Evolutionary conservation across 2,888 invertebrate genomes (phyloP), one percentile per base, ranked within the genome.

Genomic region (Aporophyla lueneburgensis): DNA sequence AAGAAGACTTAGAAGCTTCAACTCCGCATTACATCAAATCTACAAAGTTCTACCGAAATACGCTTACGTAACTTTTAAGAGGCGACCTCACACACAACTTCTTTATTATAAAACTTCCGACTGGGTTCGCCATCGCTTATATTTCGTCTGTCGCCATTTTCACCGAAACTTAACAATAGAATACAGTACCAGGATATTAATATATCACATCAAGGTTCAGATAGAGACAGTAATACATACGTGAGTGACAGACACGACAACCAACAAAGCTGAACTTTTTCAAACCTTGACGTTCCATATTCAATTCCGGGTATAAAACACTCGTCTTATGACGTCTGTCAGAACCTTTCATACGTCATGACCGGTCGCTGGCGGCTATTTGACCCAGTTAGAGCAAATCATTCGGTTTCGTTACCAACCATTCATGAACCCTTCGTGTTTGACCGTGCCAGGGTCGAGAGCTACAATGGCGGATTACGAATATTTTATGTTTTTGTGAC

Each of bases 341-440:
- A 21, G 33, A 33, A 19, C 54, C 51, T 6, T 33, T n/a, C 58
- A 54, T 43, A 24, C 40, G 43, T 76, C 79, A 75, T 65, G 67
- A 46, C 40, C 40, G 40, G 63, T 59, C 49, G 33, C 71, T 24
- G 56, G 67, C 21, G 27, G 7, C 54, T 71, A 69, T 78, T 71
- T 69, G 86, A 78, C 78, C 85, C 61, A 86, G 73, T 86, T 86
- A 51, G n/a, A 46, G 56, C 43, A 53, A 63, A 72, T 79, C 71
- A 67, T 70, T 62, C 66, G 61, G 77, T 71, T 76, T 85, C 81
- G 80, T 80, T 80, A 80, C 68, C 74, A 56, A 33, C 74, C 66
- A 85, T 85, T 81, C 78, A 81, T 59, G 69, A 62, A 63, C 71
- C 74, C 68, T 71, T 76, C 66, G 49, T 58, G 58, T 76, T 77